Conservation (phyloP, 1,140 invertebrate genomes). For the Sogatella furcifera region DNA sequence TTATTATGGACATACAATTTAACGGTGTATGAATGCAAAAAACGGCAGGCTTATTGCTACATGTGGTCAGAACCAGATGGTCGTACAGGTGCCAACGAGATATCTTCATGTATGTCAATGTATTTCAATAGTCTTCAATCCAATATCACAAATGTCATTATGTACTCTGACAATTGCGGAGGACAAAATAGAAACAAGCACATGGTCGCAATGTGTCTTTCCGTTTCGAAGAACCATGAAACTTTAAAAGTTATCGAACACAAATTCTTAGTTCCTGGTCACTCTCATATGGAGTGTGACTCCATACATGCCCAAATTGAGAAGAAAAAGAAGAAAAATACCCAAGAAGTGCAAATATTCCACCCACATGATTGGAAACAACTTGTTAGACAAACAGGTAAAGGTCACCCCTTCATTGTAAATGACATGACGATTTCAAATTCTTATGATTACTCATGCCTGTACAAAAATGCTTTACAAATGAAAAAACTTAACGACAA, state of each 20-base stretch:
- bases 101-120: constrained; percentile 26
- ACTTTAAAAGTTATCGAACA: background rate
- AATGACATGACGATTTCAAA: background rate
- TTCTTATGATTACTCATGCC: background rate
- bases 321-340: constrained; percentile 14
- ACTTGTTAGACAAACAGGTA: constrained; percentile 12
- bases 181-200: constrained; percentile 29
- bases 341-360: constrained; percentile 20
- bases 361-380: constrained; percentile 19
- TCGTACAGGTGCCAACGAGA: constrained; percentile 24
- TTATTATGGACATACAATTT: constrained; percentile 33
- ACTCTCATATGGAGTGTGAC: constrained; percentile 26
- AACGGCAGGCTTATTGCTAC: constrained; percentile 22
- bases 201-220: constrained; percentile 21
- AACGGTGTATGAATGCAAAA: constrained; percentile 26
- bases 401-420: background rate
- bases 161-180: constrained; percentile 29
- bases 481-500: background rate
- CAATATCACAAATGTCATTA: constrained; percentile 20
- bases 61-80: constrained; percentile 29
- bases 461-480: background rate
- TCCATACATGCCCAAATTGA: constrained; percentile 27
- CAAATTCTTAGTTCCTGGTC: background rate
- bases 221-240: constrained; percentile 1
- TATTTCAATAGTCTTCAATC: constrained; percentile 14